phyloP scores from a whole-genome alignment of 2,797 vertebrate genomes.

The Pipistrellus nathusii region DNA sequence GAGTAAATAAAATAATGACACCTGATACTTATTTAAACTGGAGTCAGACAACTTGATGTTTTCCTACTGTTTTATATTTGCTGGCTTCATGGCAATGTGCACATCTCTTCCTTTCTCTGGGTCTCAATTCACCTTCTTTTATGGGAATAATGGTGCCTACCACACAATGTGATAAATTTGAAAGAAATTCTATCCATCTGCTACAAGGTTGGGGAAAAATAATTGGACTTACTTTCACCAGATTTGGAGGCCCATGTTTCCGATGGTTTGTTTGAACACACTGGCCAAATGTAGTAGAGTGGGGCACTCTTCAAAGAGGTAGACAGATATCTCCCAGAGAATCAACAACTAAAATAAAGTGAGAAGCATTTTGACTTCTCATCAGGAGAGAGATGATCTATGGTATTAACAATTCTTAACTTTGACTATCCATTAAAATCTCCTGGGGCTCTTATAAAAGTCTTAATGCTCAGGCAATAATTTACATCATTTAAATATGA shows the following conservation, averaged over 20 bases:
- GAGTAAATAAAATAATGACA: background rate
- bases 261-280: background rate
- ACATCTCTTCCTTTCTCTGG: conserved; percentile 2
- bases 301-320: background rate
- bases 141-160: background rate
- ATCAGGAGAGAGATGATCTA: background rate
- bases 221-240: background rate
- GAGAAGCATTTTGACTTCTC: background rate
- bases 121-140: background rate
- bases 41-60: background rate
- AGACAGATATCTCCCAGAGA: background rate
- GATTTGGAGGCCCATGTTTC: background rate
- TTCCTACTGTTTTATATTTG: background rate
- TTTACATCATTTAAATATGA: background rate
- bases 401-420: background rate
- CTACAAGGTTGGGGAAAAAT: background rate
- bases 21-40: background rate
- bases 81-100: background rate
- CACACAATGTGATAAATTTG: background rate
- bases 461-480: background rate
- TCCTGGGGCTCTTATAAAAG: background rate
- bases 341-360: background rate
- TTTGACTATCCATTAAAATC: background rate
- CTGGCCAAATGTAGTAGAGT: background rate
- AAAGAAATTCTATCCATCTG: background rate